Conservation (phyloP, 2,888 invertebrate species). For the Melangyna quadrimaculata region DNA sequence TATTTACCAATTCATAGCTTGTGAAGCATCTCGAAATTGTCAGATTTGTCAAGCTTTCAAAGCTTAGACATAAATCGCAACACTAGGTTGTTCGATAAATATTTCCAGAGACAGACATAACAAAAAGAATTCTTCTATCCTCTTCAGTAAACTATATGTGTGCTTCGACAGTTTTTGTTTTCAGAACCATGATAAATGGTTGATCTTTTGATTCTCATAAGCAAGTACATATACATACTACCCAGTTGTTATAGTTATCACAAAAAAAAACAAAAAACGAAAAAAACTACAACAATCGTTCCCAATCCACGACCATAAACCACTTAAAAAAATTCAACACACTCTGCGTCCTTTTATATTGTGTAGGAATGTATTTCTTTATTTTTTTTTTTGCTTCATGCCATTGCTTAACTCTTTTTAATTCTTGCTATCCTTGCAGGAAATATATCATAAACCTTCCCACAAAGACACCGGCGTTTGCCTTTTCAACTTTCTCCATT, state of each 20-base stretch:
- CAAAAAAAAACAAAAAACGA: background rate
- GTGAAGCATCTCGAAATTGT: background rate
- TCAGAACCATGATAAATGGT: slow-evolving; percentile 26
- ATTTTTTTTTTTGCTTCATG: slow-evolving; percentile 13
- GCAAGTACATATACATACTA: slow-evolving; percentile 34
- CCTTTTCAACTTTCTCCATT: slow-evolving; percentile 65
- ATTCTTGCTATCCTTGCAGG: slow-evolving; percentile 61
- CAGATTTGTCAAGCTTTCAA: background rate
- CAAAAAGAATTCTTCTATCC: background rate
- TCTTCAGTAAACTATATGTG: background rate
- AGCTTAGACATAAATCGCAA: slow-evolving; percentile 6
- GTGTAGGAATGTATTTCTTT: no score
- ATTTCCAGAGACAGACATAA: background rate
- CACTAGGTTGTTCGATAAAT: background rate
- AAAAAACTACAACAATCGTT: slow-evolving; percentile 5
- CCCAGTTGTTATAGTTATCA: slow-evolving; percentile 47
- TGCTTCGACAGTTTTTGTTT: background rate
- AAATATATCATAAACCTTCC: slow-evolving; percentile 69
- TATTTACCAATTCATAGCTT: background rate
- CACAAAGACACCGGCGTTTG: slow-evolving; percentile 67
- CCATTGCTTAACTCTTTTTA: slow-evolving; percentile 35
- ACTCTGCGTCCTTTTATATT: background rate
- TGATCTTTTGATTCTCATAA: slow-evolving; percentile 19
- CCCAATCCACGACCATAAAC: slow-evolving; percentile 45
- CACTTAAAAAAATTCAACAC: slow-evolving; percentile 38